These are phyloP conservation scores for Aldrovandia affinis DNA, from an alignment of 2,797 vertebrate species.

Conservation along the genomic window DNA sequence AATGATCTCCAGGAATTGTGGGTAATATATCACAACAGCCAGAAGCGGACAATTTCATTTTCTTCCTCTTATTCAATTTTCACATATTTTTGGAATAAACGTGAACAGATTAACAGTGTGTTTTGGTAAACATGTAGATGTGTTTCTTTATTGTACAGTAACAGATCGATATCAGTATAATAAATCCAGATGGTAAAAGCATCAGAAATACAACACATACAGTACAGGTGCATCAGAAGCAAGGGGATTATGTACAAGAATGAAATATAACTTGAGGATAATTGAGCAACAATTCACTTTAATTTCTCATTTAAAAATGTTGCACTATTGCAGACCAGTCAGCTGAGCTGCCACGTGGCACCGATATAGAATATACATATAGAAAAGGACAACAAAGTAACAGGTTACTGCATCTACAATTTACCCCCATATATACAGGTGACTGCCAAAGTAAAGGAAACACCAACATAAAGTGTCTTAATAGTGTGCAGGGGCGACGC, in stretches of 20 bases:
- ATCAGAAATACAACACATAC: neutral
- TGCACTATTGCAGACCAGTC: neutral
- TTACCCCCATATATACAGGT: too few species aligned
- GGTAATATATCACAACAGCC: constrained; percentile 2
- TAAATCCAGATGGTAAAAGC: neutral
- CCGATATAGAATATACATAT: neutral
- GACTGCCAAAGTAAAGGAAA: too few species aligned
- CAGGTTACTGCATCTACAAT: neutral
- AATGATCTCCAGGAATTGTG: too few species aligned
- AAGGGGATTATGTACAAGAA: neutral
- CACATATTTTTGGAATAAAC: neutral
- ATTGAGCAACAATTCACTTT: neutral
- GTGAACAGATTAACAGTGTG: neutral
- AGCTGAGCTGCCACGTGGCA: neutral
- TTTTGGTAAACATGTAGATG: neutral
- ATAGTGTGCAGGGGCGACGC: too few species aligned
- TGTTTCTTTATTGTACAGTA: neutral
- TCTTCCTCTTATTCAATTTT: neutral
- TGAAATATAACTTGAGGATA: neutral
- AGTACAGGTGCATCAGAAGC: neutral
- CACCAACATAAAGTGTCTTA: too few species aligned
- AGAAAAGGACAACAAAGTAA: neutral
- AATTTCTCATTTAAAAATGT: neutral
- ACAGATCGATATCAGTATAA: neutral
- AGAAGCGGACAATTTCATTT: neutral